phyloP scores from a whole-genome alignment of 2,888 invertebrate genomes.

The Caenorhabditis sp. region DNA sequence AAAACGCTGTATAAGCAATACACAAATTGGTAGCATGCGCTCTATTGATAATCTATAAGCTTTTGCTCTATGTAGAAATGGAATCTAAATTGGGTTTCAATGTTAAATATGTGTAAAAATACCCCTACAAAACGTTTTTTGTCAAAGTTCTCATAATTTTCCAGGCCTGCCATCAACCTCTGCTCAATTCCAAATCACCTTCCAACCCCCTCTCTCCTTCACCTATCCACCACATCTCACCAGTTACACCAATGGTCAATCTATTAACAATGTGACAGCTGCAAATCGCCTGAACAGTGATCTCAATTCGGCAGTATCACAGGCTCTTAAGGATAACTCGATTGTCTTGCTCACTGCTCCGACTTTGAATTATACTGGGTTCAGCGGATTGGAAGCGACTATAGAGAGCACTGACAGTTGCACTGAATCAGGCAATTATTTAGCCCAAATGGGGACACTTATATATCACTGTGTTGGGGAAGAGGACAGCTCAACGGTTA shows the following conservation, averaged over 20 bases:
- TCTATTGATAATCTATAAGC: too few species aligned
- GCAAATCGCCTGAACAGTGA: neutral
- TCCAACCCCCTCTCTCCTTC: neutral
- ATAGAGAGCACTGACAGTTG: neutral
- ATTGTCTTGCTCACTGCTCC: neutral
- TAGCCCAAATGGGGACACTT: neutral
- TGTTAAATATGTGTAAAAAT: too few species aligned
- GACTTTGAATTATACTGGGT: neutral
- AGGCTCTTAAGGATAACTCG: neutral
- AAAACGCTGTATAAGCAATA: too few species aligned
- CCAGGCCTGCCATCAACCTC: neutral
- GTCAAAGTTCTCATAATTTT: neutral
- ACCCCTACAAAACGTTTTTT: too few species aligned
- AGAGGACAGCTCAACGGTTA: neutral
- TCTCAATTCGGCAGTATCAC: neutral
- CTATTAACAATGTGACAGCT: neutral
- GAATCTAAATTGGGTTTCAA: too few species aligned
- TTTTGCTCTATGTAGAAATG: too few species aligned
- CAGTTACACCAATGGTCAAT: neutral
- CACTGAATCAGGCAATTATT: neutral
- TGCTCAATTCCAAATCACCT: neutral
- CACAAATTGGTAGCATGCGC: too few species aligned
- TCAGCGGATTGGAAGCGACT: neutral
- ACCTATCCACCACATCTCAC: neutral
- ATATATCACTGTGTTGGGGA: neutral